These are phyloP conservation scores for Physella acuta DNA, from an alignment of 1,140 invertebrate species.

Conservation along the genomic window DNA sequence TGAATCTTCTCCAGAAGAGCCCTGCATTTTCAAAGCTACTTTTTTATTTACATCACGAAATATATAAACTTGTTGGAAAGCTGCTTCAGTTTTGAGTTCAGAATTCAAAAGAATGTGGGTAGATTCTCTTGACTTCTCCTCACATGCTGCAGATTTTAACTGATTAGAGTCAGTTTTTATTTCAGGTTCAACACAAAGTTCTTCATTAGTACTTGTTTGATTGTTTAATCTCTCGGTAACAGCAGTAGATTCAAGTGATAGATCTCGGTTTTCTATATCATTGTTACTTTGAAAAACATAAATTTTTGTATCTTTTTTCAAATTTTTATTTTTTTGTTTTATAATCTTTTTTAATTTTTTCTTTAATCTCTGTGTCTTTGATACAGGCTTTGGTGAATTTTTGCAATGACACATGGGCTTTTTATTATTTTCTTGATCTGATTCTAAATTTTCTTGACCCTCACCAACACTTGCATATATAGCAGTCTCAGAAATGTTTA, in stretches of 20 bases:
- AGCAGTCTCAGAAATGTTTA: background rate
- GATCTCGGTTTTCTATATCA: too few species aligned
- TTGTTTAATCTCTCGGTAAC: too few species aligned
- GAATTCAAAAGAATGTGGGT: too few species aligned
- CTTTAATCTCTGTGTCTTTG: background rate
- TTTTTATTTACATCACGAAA: conserved; percentile 25
- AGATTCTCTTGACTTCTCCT: too few species aligned
- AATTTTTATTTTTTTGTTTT: background rate
- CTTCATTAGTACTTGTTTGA: too few species aligned
- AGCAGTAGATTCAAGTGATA: too few species aligned
- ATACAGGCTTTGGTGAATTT: too few species aligned
- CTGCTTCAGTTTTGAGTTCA: background rate
- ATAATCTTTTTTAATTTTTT: background rate
- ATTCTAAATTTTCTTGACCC: background rate
- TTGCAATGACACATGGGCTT: background rate
- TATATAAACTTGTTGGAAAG: background rate
- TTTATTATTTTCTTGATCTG: background rate
- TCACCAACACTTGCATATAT: background rate
- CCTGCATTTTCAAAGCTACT: background rate
- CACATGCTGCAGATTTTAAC: too few species aligned
- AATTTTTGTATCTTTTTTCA: background rate
- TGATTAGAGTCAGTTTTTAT: too few species aligned
- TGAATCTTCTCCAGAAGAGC: background rate
- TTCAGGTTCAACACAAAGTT: too few species aligned
- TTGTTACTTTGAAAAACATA: too few species aligned